A percentile compares a stretch with the other conserved stretches of the same genome.
Evolutionary conservation across 2,888 invertebrate species (phyloP).

Genomic region (Parelbella ahira): DNA sequence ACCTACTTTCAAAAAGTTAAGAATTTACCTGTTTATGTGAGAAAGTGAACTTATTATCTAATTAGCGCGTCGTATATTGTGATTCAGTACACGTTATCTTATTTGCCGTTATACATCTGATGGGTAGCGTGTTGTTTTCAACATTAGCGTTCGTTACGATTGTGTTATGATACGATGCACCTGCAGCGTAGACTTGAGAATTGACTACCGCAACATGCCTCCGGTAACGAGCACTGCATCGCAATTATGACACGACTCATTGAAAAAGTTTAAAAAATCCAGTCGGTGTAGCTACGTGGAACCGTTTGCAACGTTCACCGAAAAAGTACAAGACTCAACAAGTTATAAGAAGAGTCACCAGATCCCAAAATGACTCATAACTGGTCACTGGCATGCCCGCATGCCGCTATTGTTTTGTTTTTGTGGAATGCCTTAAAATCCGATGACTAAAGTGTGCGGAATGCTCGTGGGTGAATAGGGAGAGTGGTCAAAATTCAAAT

Average conservation of each 20-base stretch:
- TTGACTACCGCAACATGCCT: constrained; percentile 37
- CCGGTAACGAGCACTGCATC: constrained; percentile 41
- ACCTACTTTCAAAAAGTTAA: constrained; percentile 66
- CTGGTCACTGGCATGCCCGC: constrained; percentile 51
- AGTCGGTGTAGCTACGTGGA: constrained; percentile 51
- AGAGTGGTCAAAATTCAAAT: constrained; percentile 31
- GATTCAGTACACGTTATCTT: constrained; percentile 46
- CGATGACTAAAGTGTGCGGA: constrained; percentile 55
- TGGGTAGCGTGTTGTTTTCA: constrained; percentile 51
- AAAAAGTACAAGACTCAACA: constrained; percentile 46
- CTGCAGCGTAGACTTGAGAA: constrained; percentile 34
- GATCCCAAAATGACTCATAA: constrained; percentile 72
- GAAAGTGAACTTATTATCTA: constrained; percentile 59
- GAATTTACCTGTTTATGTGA: constrained; percentile 59
- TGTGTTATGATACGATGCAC: constrained; percentile 32
- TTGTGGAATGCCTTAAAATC: constrained; percentile 51
- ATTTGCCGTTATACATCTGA: constrained; percentile 71
- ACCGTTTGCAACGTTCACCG: constrained; percentile 37
- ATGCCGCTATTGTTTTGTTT: constrained; percentile 67
- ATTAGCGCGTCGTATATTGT: constrained; percentile 45
- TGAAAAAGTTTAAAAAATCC: constrained; percentile 43
- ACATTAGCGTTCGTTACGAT: constrained; percentile 56
- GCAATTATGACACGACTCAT: constrained; percentile 48
- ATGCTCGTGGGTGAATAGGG: constrained; percentile 31
- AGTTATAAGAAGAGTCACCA: constrained; percentile 46